Evolutionary conservation across 2,888 invertebrate species (phyloP), one percentile per base, ranked within the genome.

Genomic region (Patella ulyssiponensis): DNA sequence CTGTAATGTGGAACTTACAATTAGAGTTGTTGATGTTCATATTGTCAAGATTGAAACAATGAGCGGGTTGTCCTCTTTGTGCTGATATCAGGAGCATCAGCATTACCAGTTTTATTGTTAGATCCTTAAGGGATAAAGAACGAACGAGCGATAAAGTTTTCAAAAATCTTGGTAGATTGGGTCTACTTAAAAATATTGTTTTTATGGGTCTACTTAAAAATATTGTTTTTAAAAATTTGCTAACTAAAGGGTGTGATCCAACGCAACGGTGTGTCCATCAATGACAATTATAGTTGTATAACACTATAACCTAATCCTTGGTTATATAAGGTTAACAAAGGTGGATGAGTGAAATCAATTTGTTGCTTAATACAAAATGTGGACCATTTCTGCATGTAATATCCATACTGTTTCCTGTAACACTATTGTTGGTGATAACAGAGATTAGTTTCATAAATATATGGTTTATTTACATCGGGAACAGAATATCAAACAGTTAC

Each of bases 191-290:
- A 73, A 78, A 81, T 23, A 81, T 56, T 0, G 80, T 81, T 78
- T 78, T 83, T 79, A 83, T 76, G 56, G 82, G 83, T 20, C 78
- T 75, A 14, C 27, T 14, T 44, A 78, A 17, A 73, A 78, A 81
- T 23, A 81, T 56, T 0, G 80, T 81, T 78, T 78, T 83, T 79
- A 83, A 74, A 51, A 83, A 83, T 23, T 77, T 71, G 27, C 64
- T 76, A 27, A 83, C 69, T 54, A 77, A 23, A 5, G 72, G 73
- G 64, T 77, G 69, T 20, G 73, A 23, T 3, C 27, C 27, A 27
- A 27, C 27, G 27, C 27, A 27, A 27, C 27, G 27, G 3, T 1
- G 27, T 27, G 27, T 27, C 3, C 27, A 27, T 27, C 78, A 75
- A 51, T 76, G 44, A 54, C 52, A 58, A 54, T 52, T 54, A 17